A percentile compares a stretch with the other conserved stretches of the same genome.
phyloP scores from a whole-genome alignment of 2,797 vertebrate species.

The Muscicapa striata region DNA sequence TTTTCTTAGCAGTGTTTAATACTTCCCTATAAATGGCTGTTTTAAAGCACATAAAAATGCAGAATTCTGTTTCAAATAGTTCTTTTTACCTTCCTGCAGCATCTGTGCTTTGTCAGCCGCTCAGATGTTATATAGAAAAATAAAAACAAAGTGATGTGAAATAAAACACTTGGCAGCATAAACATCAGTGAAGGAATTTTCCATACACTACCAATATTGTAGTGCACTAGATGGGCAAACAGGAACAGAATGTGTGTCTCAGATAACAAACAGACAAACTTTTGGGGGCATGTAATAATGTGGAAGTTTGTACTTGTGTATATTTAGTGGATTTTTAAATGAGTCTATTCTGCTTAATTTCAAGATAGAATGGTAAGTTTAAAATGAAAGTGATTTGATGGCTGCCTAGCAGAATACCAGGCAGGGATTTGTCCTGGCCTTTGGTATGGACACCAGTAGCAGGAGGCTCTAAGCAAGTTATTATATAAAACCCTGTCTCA shows the following conservation, averaged over 20 bases:
- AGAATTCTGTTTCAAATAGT: neutral
- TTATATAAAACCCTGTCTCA: neutral
- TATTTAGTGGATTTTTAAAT: neutral
- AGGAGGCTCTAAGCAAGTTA: neutral
- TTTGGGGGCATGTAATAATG: neutral
- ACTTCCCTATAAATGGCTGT: neutral
- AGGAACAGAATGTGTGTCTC: neutral
- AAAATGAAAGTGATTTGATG: neutral
- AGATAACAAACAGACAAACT: neutral
- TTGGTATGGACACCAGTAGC: neutral
- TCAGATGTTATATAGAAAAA: neutral
- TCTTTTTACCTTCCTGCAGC: neutral
- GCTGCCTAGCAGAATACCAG: neutral
- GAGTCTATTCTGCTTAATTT: neutral
- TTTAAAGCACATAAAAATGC: slow-evolving; percentile 10
- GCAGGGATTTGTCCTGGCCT: neutral
- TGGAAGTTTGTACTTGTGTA: neutral
- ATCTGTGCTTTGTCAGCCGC: neutral
- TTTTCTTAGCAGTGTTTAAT: neutral
- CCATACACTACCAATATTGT: neutral
- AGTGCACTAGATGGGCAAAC: no score
- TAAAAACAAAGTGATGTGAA: neutral
- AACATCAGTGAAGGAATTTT: neutral
- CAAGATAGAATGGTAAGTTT: neutral
- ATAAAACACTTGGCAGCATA: neutral